Base-by-base conservation (phyloP, 2,113 vertebrate species). In the Grallaria varia region DNA sequence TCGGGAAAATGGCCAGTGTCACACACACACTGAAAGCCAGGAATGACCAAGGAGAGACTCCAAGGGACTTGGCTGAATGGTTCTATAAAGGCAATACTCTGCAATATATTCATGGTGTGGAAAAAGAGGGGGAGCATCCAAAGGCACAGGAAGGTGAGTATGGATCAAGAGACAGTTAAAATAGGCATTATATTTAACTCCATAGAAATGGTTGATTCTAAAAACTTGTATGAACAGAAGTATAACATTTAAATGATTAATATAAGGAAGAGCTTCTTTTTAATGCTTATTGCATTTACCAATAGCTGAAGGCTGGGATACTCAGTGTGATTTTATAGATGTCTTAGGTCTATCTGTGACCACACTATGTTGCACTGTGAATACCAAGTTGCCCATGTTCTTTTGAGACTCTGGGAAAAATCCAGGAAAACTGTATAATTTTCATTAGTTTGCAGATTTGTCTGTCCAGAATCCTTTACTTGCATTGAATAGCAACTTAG, bases 41-140 rank as follows among this genome's bases (percentile, higher is more conserved):
- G 79, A 98, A 98, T 59, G 97, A 98, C 79, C 97, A 97, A 11
- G 98, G 98, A 77, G 98, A 98, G 77, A 98, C 97, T 69, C 97
- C 98, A 27, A 44, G 96, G 89, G 98, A 98, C 64, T 96, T 98
- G 95, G 98, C 98, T 15, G 90, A 98, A 85, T 97, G 97, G 14
- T 98, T 98, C 93, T 98, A 97, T 84, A 98, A 98, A 88, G 95
- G 98, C 15, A 96, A 93, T 14, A 97, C 98, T 69, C 84, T 98
- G 58, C 95, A 97, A 9, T 98, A 98, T 92, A 97, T 98, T 40
- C 93, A 97, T 37, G 37, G 58, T 12, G 18, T 97, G 75, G 94
- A 97, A 74, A 95, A 95, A 91, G 96, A 97, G 67, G 47, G n/a
- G 47, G 94, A 95, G 69, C 83, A 91, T 67, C 71, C 68, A 63